Conservation (phyloP, 2,797 vertebrate species). For the Sylvilagus floridanus region DNA sequence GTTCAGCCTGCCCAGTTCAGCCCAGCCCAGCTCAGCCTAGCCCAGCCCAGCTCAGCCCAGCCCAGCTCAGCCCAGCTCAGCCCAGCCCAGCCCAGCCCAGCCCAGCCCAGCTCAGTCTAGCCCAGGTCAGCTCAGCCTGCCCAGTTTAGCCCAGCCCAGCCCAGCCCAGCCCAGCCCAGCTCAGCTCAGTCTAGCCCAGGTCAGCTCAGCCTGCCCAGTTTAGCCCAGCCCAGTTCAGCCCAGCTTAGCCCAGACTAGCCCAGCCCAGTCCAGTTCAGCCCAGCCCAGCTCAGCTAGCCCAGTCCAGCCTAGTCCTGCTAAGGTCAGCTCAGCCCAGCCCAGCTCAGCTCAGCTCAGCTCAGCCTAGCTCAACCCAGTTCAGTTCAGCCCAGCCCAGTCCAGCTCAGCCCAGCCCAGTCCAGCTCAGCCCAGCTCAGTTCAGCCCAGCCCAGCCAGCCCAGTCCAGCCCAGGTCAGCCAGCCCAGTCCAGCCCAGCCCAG, state of each 20-base stretch:
- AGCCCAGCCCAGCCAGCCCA: background rate
- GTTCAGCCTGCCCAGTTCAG: no score
- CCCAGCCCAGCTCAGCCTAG: background rate
- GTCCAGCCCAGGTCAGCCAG: background rate
- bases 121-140: background rate
- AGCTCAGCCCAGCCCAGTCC: fast-evolving
- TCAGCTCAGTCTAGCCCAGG: background rate
- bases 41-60: no score
- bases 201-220: background rate
- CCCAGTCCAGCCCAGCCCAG: background rate
- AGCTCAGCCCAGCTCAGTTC: background rate
- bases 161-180: no score
- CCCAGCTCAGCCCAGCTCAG: fast-evolving
- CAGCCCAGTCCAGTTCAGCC: background rate
- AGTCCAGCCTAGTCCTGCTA: no score
- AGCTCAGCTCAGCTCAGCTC: background rate
- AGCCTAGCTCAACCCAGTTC: background rate
- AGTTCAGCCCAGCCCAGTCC: background rate
- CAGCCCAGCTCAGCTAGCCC: fast-evolving
- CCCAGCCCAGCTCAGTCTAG: background rate
- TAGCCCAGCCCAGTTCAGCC: background rate
- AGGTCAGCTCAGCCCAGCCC: background rate
- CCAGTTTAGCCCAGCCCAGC: background rate
- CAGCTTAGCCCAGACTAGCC: fast-evolving
- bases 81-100: background rate